A percentile compares a stretch with the other conserved stretches of the same genome.
Evolutionary conservation across 2,888 invertebrate species (phyloP).

Genomic region (Antheraea assamensis): DNA sequence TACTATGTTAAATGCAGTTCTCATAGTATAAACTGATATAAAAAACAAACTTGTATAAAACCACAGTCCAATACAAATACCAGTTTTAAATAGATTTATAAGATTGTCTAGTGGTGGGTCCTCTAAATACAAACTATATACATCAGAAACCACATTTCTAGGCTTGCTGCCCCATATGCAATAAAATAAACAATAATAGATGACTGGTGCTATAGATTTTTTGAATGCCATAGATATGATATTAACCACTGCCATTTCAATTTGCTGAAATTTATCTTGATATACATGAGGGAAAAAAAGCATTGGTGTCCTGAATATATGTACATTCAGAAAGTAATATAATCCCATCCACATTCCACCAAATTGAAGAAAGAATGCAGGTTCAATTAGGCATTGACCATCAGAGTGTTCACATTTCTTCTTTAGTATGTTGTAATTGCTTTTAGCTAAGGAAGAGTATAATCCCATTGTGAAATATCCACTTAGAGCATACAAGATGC

Average conservation of each 20-base stretch:
- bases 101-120: slow-evolving; percentile 76
- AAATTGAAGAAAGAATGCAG: slow-evolving; percentile 85
- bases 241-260: slow-evolving; percentile 82
- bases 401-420: slow-evolving; percentile 69
- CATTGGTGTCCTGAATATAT: slow-evolving; percentile 77
- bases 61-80: slow-evolving; percentile 85
- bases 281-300: slow-evolving; percentile 87
- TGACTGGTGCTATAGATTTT: slow-evolving; percentile 83
- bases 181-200: slow-evolving; percentile 84
- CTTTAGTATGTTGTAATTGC: slow-evolving; percentile 79
- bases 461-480: slow-evolving; percentile 87
- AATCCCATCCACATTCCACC: slow-evolving; percentile 86
- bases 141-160: slow-evolving; percentile 73
- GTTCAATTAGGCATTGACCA: slow-evolving; percentile 84
- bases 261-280: slow-evolving; percentile 85
- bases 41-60: slow-evolving; percentile 86
- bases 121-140: slow-evolving; percentile 80
- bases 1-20: slow-evolving; percentile 86
- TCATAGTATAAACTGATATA: slow-evolving; percentile 87
- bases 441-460: slow-evolving; percentile 85
- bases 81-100: slow-evolving; percentile 68
- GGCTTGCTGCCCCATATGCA: slow-evolving; percentile 83
- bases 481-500: slow-evolving; percentile 82
- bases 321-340: slow-evolving; percentile 81
- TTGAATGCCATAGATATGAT: slow-evolving; percentile 83